phyloP scores from a whole-genome alignment of 2,797 vertebrate species.

The Spinus pinus region DNA sequence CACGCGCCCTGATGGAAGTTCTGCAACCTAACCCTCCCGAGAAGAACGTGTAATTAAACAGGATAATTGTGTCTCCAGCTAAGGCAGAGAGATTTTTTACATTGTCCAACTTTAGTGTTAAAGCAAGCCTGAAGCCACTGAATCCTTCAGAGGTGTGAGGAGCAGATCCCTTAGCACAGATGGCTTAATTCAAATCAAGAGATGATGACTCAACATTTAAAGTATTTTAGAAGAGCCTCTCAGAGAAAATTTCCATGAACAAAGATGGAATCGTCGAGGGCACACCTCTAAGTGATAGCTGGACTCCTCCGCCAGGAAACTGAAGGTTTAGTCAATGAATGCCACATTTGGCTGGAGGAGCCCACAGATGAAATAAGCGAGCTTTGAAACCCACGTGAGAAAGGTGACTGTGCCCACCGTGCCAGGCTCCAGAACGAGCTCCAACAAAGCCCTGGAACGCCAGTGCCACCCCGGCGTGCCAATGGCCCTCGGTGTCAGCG shows the following conservation, averaged over 20 bases:
- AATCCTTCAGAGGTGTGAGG: neutral
- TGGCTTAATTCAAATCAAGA: neutral
- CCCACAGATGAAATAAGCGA: fast-evolving
- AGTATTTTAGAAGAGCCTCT: neutral
- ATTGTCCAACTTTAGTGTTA: neutral
- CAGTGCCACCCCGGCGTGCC: fast-evolving
- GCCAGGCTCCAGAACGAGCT: neutral
- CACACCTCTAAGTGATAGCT: neutral
- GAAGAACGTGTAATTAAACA: neutral
- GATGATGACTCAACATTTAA: conserved; percentile 16
- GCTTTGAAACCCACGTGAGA: fast-evolving
- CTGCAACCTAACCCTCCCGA: neutral
- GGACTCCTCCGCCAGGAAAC: neutral
- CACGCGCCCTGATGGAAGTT: neutral
- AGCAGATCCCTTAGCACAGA: neutral
- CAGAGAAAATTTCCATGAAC: neutral
- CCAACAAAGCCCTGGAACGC: neutral
- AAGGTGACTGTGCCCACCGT: neutral
- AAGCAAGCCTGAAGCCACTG: neutral
- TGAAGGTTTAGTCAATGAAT: neutral
- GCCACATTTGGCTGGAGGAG: neutral
- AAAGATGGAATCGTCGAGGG: neutral
- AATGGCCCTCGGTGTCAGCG: neutral
- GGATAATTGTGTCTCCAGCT: neutral
- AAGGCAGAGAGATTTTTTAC: neutral